Evolutionary conservation across 2,113 vertebrate species (phyloP).

Genomic region (Equus quagga): DNA sequence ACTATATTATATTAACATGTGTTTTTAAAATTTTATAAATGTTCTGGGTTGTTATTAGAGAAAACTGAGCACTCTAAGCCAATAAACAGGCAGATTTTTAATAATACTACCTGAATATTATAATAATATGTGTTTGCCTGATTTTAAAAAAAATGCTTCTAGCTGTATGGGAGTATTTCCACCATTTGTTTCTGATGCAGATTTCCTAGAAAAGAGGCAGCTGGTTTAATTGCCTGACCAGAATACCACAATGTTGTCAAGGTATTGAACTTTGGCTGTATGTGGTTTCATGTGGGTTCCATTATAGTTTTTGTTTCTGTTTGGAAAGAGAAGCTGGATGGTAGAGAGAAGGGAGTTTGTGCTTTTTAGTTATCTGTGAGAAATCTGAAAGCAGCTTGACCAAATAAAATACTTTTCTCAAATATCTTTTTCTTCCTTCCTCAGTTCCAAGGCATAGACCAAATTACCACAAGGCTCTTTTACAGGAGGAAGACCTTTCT

Average conservation of each 20-base stretch:
- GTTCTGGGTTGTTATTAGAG: not conserved
- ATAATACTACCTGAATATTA: not conserved
- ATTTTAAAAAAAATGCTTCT: not conserved
- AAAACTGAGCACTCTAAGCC: not conserved
- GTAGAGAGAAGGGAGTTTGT: not conserved
- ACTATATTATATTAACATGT: not conserved
- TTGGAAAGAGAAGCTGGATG: not conserved
- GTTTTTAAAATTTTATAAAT: not conserved
- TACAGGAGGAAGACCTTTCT: not conserved
- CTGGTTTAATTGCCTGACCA: not conserved
- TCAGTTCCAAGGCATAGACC: not conserved
- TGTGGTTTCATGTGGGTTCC: not conserved
- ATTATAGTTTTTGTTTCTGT: not conserved
- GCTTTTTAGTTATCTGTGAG: conserved; percentile 11
- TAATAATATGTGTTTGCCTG: not conserved
- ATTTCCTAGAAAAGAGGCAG: conserved; percentile 10
- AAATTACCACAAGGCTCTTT: not conserved
- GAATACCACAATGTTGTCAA: not conserved
- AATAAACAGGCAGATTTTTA: not conserved
- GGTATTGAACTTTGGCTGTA: not conserved
- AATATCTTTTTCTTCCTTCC: not conserved
- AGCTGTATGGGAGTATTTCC: not conserved
- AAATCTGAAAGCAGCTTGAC: conserved; percentile 12
- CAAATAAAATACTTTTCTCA: conserved; percentile 32
- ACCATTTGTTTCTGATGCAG: not conserved